These are phyloP conservation scores for Recurvirostra avosetta DNA, from an alignment of 2,113 vertebrate genomes.

Conservation along the genomic window DNA sequence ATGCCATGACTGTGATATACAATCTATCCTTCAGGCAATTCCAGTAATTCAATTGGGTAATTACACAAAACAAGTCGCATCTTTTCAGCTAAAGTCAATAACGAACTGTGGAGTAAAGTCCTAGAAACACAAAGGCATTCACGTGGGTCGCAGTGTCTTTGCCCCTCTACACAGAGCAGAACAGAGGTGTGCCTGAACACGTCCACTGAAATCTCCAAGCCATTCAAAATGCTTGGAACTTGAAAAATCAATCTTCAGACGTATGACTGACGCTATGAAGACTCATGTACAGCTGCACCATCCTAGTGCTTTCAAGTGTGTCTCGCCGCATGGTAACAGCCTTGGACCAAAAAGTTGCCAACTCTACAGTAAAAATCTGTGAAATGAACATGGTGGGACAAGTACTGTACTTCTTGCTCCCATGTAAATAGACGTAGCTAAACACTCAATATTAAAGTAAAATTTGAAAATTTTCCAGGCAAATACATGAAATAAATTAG, in stretches of 20 bases:
- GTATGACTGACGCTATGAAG: neutral
- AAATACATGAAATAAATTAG: neutral
- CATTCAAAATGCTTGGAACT: neutral
- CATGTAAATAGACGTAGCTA: neutral
- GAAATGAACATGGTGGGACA: neutral
- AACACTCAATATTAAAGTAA: neutral
- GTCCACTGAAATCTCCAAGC: neutral
- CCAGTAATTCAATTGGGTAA: conserved; percentile 20
- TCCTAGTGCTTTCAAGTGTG: neutral
- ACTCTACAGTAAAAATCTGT: neutral
- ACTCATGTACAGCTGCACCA: neutral
- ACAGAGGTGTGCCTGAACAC: neutral
- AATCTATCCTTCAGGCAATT: conserved; percentile 37
- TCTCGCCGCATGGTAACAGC: neutral
- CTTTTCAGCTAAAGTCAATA: neutral
- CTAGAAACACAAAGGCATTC: neutral
- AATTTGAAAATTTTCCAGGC: neutral
- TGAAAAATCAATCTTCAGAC: neutral
- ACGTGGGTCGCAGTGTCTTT: rapidly evolving
- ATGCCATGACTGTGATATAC: conserved; percentile 1
- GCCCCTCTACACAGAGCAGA: neutral
- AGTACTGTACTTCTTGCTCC: neutral
- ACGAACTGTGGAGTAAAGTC: neutral
- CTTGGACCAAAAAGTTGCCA: neutral
- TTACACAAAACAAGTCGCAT: conserved; percentile 41